These are phyloP conservation scores for Hyphantria cunea DNA, from an alignment of 1,140 invertebrate genomes.

Conservation along the genomic window DNA sequence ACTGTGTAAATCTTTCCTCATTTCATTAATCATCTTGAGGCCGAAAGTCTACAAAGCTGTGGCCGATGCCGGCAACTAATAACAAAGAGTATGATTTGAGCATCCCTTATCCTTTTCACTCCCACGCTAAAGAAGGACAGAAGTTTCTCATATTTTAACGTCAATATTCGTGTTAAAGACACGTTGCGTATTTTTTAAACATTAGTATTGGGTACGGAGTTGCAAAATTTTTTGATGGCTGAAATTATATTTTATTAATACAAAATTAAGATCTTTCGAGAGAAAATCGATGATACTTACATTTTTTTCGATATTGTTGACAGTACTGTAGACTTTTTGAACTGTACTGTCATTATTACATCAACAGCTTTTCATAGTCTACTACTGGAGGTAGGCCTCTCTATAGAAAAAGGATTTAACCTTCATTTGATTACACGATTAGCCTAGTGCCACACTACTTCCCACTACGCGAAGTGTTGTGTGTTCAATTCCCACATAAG, in stretches of 20 bases:
- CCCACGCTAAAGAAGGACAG: slow-evolving; percentile 21
- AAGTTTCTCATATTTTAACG: slow-evolving; percentile 39
- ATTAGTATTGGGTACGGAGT: slow-evolving; percentile 35
- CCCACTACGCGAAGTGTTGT: too few relatives aligned
- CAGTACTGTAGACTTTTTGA: too few relatives aligned
- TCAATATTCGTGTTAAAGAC: slow-evolving; percentile 37
- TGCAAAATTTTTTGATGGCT: slow-evolving; percentile 11
- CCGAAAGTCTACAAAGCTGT: slow-evolving; percentile 37
- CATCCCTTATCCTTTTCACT: slow-evolving; percentile 20
- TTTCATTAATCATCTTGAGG: slow-evolving; percentile 47
- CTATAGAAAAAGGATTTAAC: too few relatives aligned
- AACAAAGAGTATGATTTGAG: slow-evolving; percentile 42
- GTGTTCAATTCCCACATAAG: too few relatives aligned
- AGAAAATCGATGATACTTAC: too few relatives aligned
- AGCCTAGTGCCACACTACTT: too few relatives aligned
- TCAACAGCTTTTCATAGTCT: too few relatives aligned
- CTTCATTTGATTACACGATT: too few relatives aligned
- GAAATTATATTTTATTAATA: neutral
- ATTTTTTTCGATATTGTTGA: too few relatives aligned
- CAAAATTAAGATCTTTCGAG: too few relatives aligned
- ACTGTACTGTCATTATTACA: too few relatives aligned
- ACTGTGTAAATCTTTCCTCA: slow-evolving; percentile 37
- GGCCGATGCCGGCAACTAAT: slow-evolving; percentile 40
- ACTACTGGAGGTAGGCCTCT: too few relatives aligned
- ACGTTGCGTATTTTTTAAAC: slow-evolving; percentile 45